These are phyloP conservation scores for Triplophysa dalaica DNA, from an alignment of 2,113 vertebrate species.

Conservation along the genomic window DNA sequence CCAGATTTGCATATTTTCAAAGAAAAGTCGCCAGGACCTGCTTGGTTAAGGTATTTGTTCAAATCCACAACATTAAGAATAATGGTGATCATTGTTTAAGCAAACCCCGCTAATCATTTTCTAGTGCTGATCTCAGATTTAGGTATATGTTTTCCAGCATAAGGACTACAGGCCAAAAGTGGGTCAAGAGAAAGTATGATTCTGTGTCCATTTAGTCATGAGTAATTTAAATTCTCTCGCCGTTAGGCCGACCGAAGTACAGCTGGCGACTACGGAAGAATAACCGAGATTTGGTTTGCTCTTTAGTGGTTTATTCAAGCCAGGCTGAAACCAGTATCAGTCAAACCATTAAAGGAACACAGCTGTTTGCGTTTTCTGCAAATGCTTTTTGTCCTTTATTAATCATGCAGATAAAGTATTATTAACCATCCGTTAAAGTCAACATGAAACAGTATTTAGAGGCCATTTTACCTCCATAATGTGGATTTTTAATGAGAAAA, in stretches of 20 bases:
- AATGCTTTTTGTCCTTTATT: neutral
- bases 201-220: slow-evolving; percentile 15
- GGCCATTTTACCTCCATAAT: neutral
- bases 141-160: neutral
- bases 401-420: neutral
- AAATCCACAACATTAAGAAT: neutral
- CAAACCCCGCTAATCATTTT: neutral
- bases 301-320: slow-evolving; percentile 22
- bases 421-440: neutral
- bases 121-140: neutral
- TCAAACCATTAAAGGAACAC: slow-evolving; percentile 17
- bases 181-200: slow-evolving; percentile 18
- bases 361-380: slow-evolving; percentile 20
- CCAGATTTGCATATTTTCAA: neutral
- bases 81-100: neutral
- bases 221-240: slow-evolving; percentile 41
- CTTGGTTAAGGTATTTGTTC: neutral
- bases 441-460: neutral
- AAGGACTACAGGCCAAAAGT: slow-evolving; percentile 2
- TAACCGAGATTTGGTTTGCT: slow-evolving; percentile 16
- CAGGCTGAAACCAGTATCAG: slow-evolving; percentile 25
- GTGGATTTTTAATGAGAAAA: neutral
- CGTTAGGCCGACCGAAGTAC: neutral
- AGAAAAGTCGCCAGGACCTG: neutral
- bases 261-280: slow-evolving; percentile 33